Evolutionary conservation across 2,888 invertebrate species (phyloP).

Genomic region (Drosophila atroscutellata): DNA sequence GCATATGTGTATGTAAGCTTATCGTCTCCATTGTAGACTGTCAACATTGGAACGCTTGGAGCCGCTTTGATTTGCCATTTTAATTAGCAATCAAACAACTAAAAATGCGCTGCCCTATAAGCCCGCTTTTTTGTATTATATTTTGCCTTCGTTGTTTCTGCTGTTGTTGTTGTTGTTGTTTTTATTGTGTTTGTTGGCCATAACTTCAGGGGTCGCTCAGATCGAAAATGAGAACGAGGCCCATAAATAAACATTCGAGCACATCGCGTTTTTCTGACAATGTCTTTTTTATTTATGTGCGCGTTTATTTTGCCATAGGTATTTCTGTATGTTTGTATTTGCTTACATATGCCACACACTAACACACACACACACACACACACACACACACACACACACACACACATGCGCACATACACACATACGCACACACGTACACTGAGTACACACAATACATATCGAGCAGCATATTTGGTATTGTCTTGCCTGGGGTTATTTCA

Average conservation of each 20-base stretch:
- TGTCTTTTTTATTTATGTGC: slow-evolving; percentile 74
- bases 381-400: slow-evolving; percentile 23
- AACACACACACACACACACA: slow-evolving; percentile 5
- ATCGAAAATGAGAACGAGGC: slow-evolving; percentile 38
- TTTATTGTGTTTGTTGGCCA: slow-evolving; percentile 33
- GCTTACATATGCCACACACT: slow-evolving; percentile 61
- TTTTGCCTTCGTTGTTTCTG: background rate
- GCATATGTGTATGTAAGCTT: slow-evolving; percentile 19
- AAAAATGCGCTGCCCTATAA: slow-evolving; percentile 32
- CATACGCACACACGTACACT: slow-evolving; percentile 17
- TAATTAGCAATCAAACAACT: slow-evolving; percentile 76
- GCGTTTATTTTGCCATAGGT: slow-evolving; percentile 67
- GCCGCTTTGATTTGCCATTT: slow-evolving; percentile 74
- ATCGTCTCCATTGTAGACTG: slow-evolving; percentile 50
- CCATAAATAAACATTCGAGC: slow-evolving; percentile 65
- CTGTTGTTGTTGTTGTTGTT: slow-evolving; percentile 18
- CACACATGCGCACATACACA: background rate
- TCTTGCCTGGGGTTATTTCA: slow-evolving; percentile 49
- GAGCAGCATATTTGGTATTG: slow-evolving; percentile 58
- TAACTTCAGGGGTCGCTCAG: slow-evolving; percentile 39
- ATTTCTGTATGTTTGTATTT: slow-evolving; percentile 56
- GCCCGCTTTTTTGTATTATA: slow-evolving; percentile 8
- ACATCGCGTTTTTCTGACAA: slow-evolving; percentile 63
- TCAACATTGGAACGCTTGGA: slow-evolving; percentile 64
- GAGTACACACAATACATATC: slow-evolving; percentile 45